Evolutionary conservation across 2,113 vertebrate species (phyloP).

Genomic region (Leptobrachium ailaonicum): DNA sequence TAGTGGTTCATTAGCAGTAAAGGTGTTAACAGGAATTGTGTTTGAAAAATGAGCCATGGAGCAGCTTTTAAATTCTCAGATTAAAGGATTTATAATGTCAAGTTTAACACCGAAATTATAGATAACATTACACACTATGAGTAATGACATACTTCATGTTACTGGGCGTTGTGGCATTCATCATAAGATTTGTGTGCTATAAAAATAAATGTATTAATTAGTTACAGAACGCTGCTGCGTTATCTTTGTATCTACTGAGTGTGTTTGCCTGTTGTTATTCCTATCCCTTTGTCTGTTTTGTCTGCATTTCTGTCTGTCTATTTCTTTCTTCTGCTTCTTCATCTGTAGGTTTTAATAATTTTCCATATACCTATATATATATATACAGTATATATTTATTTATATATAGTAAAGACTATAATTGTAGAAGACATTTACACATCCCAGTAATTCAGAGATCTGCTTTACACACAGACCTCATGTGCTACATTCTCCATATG

Average conservation of each 20-base stretch:
- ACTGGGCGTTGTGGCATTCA: slow-evolving; percentile 74
- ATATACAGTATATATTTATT: no score
- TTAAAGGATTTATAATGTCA: slow-evolving; percentile 97
- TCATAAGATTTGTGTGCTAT: slow-evolving; percentile 52
- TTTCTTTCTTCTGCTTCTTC: no score
- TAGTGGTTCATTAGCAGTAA: slow-evolving; percentile 85
- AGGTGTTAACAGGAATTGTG: slow-evolving; percentile 77
- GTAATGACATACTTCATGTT: slow-evolving; percentile 81
- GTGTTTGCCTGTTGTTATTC: no score
- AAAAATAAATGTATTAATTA: slow-evolving; percentile 54
- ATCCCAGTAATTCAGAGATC: no score
- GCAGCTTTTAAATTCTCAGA: slow-evolving; percentile 86
- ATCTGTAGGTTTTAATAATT: no score
- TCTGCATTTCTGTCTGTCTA: no score
- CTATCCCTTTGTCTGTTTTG: no score
- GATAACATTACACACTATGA: slow-evolving; percentile 75
- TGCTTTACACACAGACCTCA: no score
- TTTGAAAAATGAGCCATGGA: slow-evolving; percentile 91
- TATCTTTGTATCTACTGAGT: background rate
- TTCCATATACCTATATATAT: no score
- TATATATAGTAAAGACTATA: no score
- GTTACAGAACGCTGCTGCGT: slow-evolving; percentile 2
- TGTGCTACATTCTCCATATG: no score
- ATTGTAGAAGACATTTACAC: no score
- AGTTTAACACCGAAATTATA: slow-evolving; percentile 88